phyloP scores from a whole-genome alignment of 2,888 invertebrate species.

The Therioaphis trifolii region DNA sequence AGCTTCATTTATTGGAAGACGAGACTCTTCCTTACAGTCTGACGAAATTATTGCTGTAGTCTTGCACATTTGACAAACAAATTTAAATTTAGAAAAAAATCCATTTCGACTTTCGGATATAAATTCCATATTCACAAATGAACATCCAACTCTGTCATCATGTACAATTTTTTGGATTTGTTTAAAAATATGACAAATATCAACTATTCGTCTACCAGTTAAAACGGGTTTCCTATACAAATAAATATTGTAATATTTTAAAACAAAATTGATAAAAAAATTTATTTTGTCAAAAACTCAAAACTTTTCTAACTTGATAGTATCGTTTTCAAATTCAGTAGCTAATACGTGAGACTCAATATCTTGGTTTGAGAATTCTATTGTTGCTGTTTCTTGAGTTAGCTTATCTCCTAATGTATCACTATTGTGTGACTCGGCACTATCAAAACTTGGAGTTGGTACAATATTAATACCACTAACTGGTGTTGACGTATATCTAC shows the following conservation, averaged over 20 bases:
- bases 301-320: neutral
- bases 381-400: too few relatives aligned
- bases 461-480: neutral
- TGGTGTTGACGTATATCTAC: neutral
- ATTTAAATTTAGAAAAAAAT: constrained; percentile 25
- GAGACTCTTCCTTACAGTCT: neutral
- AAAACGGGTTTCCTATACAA: neutral
- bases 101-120: constrained; percentile 2
- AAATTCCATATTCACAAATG: constrained; percentile 4
- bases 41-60: neutral
- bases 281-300: too few relatives aligned
- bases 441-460: too few relatives aligned
- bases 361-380: constrained; percentile 5
- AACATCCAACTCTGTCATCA: neutral
- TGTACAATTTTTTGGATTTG: constrained; percentile 21
- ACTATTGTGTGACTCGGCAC: too few relatives aligned
- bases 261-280: neutral
- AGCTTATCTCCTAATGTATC: too few relatives aligned
- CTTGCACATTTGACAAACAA: constrained; percentile 18
- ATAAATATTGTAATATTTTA: neutral
- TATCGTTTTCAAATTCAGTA: neutral
- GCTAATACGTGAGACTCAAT: neutral
- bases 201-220: constrained; percentile 24
- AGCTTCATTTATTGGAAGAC: constrained; percentile 15
- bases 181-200: constrained; percentile 23